Base-by-base conservation (phyloP, 2,888 invertebrate species). In the Ichneumon xanthorius region DNA sequence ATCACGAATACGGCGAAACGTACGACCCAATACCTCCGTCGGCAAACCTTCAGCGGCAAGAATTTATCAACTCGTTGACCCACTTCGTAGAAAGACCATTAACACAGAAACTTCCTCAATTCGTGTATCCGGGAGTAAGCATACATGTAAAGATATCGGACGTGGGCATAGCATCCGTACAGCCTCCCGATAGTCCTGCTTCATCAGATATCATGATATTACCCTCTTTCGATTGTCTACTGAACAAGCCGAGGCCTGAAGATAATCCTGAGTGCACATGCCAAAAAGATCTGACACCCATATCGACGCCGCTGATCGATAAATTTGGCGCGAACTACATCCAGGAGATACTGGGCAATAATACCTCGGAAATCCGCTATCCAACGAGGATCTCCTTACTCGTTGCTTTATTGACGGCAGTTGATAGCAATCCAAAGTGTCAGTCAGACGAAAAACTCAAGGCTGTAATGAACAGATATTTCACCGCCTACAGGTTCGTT, bases 401-500 rank as follows among this genome's bases (percentile, higher is more conserved):
- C 0, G n/a, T 70, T 9, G 72, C 33, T 0, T 2, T 89, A 26
- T 61, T 89, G 5, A 77, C 61, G 22, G 76, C 73, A 14, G 89
- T 87, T 5, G 19, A 26, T 7, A 37, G 11, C 0, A 7, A 82
- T 83, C 67, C 73, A 14, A 48, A 55, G 50, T 11, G 79, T 87
- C 14, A 48, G 11, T 7, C n/a, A 6, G 19, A 78, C 4, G 0
- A n/a, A 6, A 48, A 65, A 40, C 14, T 85, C 1, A n/a, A 9
- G 9, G 26, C 9, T 22, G 30, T 30, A 19, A 63, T 87, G 7
- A 30, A 63, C 7, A 67, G 26, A 19, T 87, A 84, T 33, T 45
- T 86, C 14, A 11, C 22, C 19, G 76, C 33, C 50, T 55, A 85
- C n/a, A 85, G 87, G 33, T 86, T 86, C 30, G 50, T 89, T 7